phyloP scores from a whole-genome alignment of 2,113 vertebrate genomes.

The Scortum barcoo region DNA sequence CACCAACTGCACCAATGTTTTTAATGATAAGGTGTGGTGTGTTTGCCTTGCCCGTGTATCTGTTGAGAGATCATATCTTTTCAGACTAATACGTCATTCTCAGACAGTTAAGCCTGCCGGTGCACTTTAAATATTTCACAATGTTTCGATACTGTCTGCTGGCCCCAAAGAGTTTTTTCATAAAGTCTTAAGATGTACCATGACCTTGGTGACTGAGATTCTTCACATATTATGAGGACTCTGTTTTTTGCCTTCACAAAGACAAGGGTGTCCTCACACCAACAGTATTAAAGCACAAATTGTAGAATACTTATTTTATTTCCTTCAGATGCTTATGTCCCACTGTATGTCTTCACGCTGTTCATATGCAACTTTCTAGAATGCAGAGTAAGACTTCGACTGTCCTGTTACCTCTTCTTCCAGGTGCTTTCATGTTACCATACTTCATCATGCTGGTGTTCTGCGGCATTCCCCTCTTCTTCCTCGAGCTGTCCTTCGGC shows the following conservation, averaged over 20 bases:
- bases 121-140: neutral
- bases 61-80: neutral
- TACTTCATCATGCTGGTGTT: constrained; percentile 99
- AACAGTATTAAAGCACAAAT: neutral
- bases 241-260: neutral
- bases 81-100: neutral
- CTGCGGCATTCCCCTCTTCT: constrained; percentile 98
- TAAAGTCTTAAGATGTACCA: too few species aligned
- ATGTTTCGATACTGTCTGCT: constrained; percentile 5
- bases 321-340: neutral
- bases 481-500: constrained; percentile 98
- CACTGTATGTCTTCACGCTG: neutral
- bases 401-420: neutral
- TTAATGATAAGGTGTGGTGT: neutral
- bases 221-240: too few species aligned
- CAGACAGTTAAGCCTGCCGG: neutral
- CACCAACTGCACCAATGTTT: neutral
- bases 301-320: neutral
- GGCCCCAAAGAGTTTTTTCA: too few species aligned
- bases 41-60: neutral
- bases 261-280: neutral
- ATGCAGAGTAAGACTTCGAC: neutral
- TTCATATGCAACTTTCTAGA: neutral
- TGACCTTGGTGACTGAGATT: too few species aligned
- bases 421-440: constrained; percentile 98